These are phyloP conservation scores for Catotricha subobsoleta DNA, from an alignment of 2,888 invertebrate species.

Conservation along the genomic window DNA sequence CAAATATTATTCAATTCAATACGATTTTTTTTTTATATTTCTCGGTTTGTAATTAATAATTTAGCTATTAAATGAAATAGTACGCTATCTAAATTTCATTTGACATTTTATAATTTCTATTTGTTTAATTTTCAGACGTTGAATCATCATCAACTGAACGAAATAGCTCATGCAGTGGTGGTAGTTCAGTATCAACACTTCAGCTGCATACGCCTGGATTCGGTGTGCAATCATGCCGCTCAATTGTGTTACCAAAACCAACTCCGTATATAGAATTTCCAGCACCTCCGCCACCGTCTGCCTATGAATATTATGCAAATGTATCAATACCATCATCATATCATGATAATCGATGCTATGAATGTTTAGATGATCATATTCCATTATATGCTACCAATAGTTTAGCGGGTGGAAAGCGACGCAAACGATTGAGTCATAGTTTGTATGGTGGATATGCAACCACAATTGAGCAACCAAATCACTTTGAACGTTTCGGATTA, in stretches of 20 bases:
- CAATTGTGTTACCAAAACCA: slow-evolving; percentile 21
- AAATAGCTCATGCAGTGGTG: slow-evolving; percentile 12
- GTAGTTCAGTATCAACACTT: slow-evolving; percentile 17
- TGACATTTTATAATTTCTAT: not conserved
- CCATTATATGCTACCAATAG: not conserved
- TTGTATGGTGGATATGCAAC: not conserved
- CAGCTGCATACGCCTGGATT: slow-evolving; percentile 19
- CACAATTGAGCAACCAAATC: slow-evolving; percentile 1
- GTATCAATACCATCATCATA: not conserved
- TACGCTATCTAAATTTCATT: not conserved
- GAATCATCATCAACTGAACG: slow-evolving; percentile 13
- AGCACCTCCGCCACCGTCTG: slow-evolving; percentile 18
- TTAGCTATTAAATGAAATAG: no score
- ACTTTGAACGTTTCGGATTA: slow-evolving; percentile 42
- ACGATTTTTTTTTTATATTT: no score
- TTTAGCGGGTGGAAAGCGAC: not conserved
- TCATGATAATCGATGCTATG: no score
- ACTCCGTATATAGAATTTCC: slow-evolving; percentile 24
- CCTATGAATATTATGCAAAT: slow-evolving; percentile 1
- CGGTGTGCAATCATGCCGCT: slow-evolving; percentile 19
- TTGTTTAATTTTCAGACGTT: slow-evolving; percentile 7
- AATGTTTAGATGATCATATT: no score
- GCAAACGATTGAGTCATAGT: not conserved
- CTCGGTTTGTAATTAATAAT: not conserved
- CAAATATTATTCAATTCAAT: no score